phyloP scores from a whole-genome alignment of 1,140 invertebrate species.

The Drosophila biarmipes region DNA sequence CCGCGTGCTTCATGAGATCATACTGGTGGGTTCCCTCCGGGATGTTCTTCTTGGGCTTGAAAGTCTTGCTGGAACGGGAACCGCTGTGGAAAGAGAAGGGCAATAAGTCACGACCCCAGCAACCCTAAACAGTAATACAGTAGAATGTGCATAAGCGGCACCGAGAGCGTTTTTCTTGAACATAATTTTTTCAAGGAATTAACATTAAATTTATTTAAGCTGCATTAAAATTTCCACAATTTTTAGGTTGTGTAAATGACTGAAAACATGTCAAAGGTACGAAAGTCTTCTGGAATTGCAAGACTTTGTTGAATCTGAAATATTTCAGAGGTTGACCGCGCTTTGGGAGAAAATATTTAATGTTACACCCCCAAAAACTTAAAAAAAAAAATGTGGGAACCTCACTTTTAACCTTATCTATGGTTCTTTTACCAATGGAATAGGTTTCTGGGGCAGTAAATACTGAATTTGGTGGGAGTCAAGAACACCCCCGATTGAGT shows the following conservation, averaged over 20 bases:
- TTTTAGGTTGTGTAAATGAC: too few species aligned
- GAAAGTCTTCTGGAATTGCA: too few species aligned
- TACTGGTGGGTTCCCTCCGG: constrained; percentile 99
- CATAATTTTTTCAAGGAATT: too few species aligned
- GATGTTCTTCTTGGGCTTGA: constrained; percentile 99
- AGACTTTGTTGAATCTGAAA: too few species aligned
- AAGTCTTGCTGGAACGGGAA: constrained; percentile 95
- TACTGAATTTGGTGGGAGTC: not conserved
- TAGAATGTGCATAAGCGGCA: not conserved
- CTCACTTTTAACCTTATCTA: not conserved
- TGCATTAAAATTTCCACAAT: too few species aligned
- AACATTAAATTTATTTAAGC: too few species aligned
- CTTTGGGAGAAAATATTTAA: too few species aligned
- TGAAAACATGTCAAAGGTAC: too few species aligned
- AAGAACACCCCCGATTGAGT: not conserved
- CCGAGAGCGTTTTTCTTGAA: not conserved
- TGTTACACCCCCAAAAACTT: too few species aligned
- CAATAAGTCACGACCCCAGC: constrained; percentile 31
- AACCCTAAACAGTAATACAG: constrained; percentile 11
- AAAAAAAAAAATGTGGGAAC: too few species aligned
- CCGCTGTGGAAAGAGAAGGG: constrained; percentile 55
- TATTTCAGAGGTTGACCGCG: too few species aligned
- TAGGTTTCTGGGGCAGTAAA: not conserved
- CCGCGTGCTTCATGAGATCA: constrained; percentile 99
- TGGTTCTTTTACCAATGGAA: not conserved